Evolutionary conservation across 2,113 vertebrate species (phyloP), one percentile per base, ranked within the genome.

Genomic region (Prunella himalayana): DNA sequence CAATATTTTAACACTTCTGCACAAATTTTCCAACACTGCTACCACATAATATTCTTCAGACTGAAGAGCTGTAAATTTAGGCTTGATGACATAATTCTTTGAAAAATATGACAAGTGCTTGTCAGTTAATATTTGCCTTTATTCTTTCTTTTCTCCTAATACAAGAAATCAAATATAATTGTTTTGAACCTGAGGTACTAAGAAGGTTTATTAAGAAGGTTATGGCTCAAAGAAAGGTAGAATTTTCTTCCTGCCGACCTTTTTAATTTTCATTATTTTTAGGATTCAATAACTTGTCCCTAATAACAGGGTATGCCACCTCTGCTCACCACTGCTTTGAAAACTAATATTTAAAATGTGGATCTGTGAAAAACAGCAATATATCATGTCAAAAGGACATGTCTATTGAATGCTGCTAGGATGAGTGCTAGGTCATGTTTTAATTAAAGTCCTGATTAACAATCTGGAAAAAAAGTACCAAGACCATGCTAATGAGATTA

Each of bases 401-500:
- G 33, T 37, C 47, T 85, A 24, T 49, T 87, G 39, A 86, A 87
- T 44, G 49, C 41, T 84, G 30, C 65, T 91, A 31, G 25, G 53
- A 94, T 68, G 31, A 91, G 28, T 31, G 24, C 13, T 85, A 78
- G 69, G 78, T 95, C 70, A 75, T n/a, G 10, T 44, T 91, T 91
- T 87, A 89, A 95, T 93, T 82, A 93, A 91, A 91, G 89, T 90
- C 41, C 49, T 89, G 53, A 82, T 82, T 90, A 87, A 21, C 39
- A 30, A 78, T 76, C n/a, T 82, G 51, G 71, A 87, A 92, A 76
- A 68, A 21, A 30, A 22, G 3, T 42, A 54, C 50, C 57, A 72
- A 84, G 51, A 76, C 6, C 49, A 79, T 60, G 61, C 3, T 92
- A 87, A 94, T 79, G 69, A 79, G 47, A 94, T 45, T 85, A n/a